Conservation (phyloP, 2,888 invertebrate species). For the Hymenopus coronatus region DNA sequence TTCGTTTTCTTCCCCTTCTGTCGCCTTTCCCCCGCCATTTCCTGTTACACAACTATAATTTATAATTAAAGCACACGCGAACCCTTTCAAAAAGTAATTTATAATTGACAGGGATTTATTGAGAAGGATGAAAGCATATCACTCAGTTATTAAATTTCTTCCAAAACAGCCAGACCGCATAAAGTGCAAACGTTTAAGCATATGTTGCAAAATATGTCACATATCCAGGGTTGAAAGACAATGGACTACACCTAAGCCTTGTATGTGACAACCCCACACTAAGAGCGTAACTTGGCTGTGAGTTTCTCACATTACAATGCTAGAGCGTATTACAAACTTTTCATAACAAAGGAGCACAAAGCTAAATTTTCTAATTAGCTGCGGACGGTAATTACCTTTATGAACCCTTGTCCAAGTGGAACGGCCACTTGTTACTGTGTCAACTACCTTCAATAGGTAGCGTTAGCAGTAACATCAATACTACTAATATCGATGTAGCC, state of each 20-base stretch:
- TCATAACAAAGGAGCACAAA: too few species aligned
- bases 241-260: not conserved
- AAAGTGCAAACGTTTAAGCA: not conserved
- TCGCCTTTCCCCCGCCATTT: not conserved
- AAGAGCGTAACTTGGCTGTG: too few species aligned
- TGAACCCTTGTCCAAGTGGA: too few species aligned
- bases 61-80: not conserved
- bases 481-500: too few species aligned
- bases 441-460: too few species aligned
- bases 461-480: too few species aligned
- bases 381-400: too few species aligned
- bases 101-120: not conserved
- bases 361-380: too few species aligned
- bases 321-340: too few species aligned
- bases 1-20: not conserved
- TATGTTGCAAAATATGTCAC: not conserved
- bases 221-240: not conserved
- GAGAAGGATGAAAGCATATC: not conserved
- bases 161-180: not conserved
- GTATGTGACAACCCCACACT: not conserved
- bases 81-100: not conserved
- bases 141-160: not conserved
- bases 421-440: too few species aligned
- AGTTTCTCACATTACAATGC: too few species aligned
- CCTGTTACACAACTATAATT: not conserved